Evolutionary conservation across 2,797 vertebrate genomes (phyloP).

Genomic region (Decapterus maruadsi): DNA sequence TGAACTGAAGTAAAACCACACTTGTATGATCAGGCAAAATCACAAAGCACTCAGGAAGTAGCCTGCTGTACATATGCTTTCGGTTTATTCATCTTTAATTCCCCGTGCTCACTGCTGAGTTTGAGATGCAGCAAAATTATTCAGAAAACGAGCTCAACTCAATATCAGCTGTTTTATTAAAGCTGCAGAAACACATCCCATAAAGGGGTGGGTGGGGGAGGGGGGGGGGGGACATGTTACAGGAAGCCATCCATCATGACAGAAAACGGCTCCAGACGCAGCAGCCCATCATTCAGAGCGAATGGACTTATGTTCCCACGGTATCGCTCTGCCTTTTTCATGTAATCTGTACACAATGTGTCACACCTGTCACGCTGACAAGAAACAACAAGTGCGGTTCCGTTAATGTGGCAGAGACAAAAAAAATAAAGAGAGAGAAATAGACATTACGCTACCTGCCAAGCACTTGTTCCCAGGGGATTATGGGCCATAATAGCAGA

Average conservation of each 20-base stretch:
- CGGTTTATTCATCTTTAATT: slow-evolving; percentile 33
- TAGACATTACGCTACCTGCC: slow-evolving; percentile 56
- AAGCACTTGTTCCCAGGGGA: slow-evolving; percentile 45
- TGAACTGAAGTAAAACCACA: neutral
- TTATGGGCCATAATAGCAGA: slow-evolving; percentile 47
- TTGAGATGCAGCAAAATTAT: slow-evolving; percentile 13
- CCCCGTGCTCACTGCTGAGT: neutral
- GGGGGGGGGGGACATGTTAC: too few relatives aligned
- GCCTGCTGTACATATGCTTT: neutral
- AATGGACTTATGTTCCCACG: slow-evolving; percentile 13
- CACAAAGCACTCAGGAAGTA: neutral
- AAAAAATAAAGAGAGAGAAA: slow-evolving; percentile 25
- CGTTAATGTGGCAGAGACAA: slow-evolving; percentile 37
- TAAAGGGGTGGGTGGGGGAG: neutral
- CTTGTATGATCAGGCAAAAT: neutral
- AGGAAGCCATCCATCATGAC: slow-evolving; percentile 24
- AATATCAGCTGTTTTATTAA: slow-evolving; percentile 19
- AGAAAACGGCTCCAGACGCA: neutral
- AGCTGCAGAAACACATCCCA: slow-evolving; percentile 18
- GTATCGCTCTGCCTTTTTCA: slow-evolving; percentile 20
- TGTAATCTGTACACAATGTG: slow-evolving; percentile 33
- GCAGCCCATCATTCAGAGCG: neutral
- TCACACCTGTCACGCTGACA: slow-evolving; percentile 35
- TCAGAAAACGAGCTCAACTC: slow-evolving; percentile 13
- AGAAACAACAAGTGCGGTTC: slow-evolving; percentile 7